Evolutionary conservation across 2,888 invertebrate species (phyloP), one percentile per base, ranked within the genome.

Genomic region (Melieria omissa): DNA sequence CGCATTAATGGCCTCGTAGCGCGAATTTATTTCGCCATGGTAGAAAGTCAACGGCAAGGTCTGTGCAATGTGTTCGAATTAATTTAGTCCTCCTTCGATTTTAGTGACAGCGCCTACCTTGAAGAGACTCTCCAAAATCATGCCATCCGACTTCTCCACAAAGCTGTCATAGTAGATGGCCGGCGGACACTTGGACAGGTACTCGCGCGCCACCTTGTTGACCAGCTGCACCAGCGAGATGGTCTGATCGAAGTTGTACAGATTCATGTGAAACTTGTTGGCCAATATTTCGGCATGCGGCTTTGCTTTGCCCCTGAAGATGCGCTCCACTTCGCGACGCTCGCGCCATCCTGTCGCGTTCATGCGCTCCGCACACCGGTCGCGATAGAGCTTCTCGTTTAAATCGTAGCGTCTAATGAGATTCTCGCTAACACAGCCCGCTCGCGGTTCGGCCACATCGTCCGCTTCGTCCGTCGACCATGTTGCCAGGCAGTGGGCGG

Each of bases 111-210:
- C 74, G 5, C 74, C 65, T 73, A 85, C 86, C 80, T 82, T 82
- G 55, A 93, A 88, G 0, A 93, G 85, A 72, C 89, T 88, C 83
- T 91, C 89, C 76, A 92, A 82, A 10, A 92, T 80, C 55, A 89
- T 86, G 63, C 87, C 89, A 65, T 91, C 90, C 52, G 88, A 88
- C 4, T 88, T 85, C 81, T 90, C 90, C 0, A 91, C 89, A 80
- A 87, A 87, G 71, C 80, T 87, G 73, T 93, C 93, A 77, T 93
- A 93, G n/a, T 93, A 88, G 73, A 93, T 88, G 3, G 91, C 88
- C 2, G 92, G 90, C 0, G 90, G 90, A 79, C 93, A 93, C 71
- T 90, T 90, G n/a, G 84, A 86, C 44, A 93, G 83, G 84, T 93
- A 90, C 8, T 89, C 88, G 1, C 86, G 63, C 0, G 91, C 89